These are phyloP conservation scores for Gyps fulvus DNA, from an alignment of 2,113 vertebrate species.

Conservation along the genomic window DNA sequence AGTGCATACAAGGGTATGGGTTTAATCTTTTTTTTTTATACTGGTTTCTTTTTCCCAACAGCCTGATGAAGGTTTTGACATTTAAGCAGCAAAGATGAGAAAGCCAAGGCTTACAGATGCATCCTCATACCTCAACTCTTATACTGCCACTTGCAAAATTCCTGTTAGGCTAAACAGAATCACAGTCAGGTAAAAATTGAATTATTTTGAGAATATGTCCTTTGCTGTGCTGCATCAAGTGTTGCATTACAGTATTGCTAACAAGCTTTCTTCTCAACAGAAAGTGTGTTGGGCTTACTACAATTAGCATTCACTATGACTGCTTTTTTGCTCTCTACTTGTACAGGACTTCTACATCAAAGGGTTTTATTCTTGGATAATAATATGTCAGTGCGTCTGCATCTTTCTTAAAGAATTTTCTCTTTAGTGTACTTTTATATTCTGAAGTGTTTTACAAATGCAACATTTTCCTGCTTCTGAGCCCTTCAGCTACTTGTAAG, in stretches of 20 bases:
- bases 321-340: not conserved
- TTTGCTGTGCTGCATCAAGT: not conserved
- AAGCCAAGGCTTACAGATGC: not conserved
- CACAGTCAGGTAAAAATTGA: not conserved
- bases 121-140: not conserved
- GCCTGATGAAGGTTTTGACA: not conserved
- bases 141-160: not conserved
- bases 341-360: not conserved
- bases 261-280: not conserved
- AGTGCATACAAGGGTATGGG: not conserved
- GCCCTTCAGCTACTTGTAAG: not conserved
- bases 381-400: not conserved
- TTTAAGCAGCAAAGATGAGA: not conserved
- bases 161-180: not conserved
- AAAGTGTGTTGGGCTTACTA: not conserved
- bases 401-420: not conserved
- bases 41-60: not conserved
- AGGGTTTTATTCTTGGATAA: not conserved
- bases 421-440: not conserved
- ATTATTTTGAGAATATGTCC: not conserved
- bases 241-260: not conserved
- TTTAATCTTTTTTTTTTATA: not conserved
- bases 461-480: not conserved
- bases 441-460: not conserved
- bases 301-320: not conserved